A percentile compares a stretch with the other conserved stretches of the same genome.
These are phyloP conservation scores for Xestia xanthographa DNA, from an alignment of 2,888 invertebrate species.

Conservation along the genomic window DNA sequence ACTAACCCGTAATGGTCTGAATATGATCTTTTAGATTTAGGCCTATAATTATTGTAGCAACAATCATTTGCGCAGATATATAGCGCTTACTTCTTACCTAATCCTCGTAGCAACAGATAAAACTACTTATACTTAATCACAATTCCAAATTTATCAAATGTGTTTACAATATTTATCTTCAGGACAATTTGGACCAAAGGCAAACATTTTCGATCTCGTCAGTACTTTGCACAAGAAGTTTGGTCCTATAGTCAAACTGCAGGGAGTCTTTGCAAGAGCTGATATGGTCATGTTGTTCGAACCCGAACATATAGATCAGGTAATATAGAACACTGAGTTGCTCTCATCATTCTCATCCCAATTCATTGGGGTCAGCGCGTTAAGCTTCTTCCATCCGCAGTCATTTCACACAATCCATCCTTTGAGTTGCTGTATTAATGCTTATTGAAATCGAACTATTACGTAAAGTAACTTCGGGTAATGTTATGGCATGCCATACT, in stretches of 20 bases:
- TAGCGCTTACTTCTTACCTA: background rate
- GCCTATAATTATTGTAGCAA: background rate
- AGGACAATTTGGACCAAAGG: conserved; percentile 79
- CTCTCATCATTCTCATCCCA: background rate
- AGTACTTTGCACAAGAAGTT: conserved; percentile 75
- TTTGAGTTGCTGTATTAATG: background rate
- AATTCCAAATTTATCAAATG: background rate
- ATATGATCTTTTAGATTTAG: background rate
- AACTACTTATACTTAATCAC: background rate
- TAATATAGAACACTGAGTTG: conserved; percentile 35
- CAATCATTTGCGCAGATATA: background rate
- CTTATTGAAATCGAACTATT: too few relatives aligned
- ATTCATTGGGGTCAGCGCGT: background rate
- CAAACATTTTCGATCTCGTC: conserved; percentile 75
- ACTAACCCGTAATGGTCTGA: background rate
- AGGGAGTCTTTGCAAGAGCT: conserved; percentile 78
- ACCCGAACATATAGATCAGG: conserved; percentile 80
- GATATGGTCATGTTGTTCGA: conserved; percentile 81
- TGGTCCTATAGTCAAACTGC: conserved; percentile 82
- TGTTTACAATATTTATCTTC: conserved; percentile 46
- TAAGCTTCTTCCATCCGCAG: background rate
- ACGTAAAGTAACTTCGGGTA: too few relatives aligned
- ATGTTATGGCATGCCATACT: too few relatives aligned
- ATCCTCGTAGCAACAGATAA: background rate
- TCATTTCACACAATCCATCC: background rate